Percentiles rank a stretch among this genome's conserved stretches.
Evolutionary conservation across 2,113 vertebrate species (phyloP).

Genomic region (Illadopsis cleaveri): DNA sequence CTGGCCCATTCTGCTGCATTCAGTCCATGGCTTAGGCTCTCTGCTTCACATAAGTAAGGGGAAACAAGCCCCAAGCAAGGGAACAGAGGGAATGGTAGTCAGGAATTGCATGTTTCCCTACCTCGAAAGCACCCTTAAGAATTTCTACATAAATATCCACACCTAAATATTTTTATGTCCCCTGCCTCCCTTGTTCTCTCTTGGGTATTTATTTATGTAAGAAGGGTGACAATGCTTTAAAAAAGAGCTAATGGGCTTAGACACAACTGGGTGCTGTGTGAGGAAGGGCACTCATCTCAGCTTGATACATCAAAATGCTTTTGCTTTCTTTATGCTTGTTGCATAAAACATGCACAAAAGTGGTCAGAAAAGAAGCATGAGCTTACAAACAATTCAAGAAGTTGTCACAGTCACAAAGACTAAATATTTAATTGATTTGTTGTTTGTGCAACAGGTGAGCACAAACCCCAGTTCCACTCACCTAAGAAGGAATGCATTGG

Average conservation of each 20-base stretch:
- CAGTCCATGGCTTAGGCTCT: background rate
- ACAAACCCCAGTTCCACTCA: background rate
- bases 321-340: background rate
- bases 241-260: background rate
- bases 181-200: background rate
- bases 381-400: background rate
- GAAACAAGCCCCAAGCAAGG: background rate
- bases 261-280: background rate
- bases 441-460: background rate
- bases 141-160: background rate
- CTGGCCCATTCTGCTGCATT: background rate
- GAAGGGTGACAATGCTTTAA: background rate
- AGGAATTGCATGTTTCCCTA: background rate
- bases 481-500: background rate
- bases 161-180: background rate
- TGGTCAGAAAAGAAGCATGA: background rate
- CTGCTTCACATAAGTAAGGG: background rate
- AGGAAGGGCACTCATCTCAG: background rate
- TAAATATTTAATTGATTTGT: background rate
- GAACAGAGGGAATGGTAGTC: background rate
- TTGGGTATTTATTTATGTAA: background rate
- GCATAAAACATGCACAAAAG: background rate
- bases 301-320: background rate
- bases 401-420: background rate
- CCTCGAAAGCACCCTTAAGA: background rate